phyloP scores from a whole-genome alignment of 2,888 invertebrate genomes.

The Carpatolechia fugitivella region DNA sequence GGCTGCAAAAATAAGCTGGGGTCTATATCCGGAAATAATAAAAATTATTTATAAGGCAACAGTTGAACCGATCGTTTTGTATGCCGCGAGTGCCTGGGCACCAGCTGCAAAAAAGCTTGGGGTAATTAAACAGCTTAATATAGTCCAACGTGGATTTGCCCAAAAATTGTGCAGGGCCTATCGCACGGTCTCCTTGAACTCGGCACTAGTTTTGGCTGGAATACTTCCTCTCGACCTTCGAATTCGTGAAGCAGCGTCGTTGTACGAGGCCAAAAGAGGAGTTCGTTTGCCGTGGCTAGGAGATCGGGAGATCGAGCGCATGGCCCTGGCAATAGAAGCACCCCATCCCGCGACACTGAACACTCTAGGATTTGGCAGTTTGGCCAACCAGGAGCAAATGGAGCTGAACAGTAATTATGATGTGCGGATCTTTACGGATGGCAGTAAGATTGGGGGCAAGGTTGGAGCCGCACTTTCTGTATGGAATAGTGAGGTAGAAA shows the following conservation, averaged over 20 bases:
- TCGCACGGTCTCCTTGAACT: constrained; percentile 5
- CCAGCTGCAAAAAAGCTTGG: not conserved
- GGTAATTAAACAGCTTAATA: not conserved
- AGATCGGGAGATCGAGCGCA: not conserved
- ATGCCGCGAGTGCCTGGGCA: not conserved
- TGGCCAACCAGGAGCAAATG: not conserved
- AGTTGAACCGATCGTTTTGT: not conserved
- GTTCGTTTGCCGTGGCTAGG: not conserved
- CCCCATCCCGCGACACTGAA: not conserved
- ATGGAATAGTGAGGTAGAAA: not conserved
- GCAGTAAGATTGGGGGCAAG: not conserved
- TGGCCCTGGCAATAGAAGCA: not conserved
- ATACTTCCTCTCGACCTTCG: constrained; percentile 13
- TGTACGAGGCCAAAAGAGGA: constrained; percentile 1
- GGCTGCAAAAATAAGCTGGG: not conserved
- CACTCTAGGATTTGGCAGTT: not conserved
- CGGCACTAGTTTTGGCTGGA: constrained; percentile 8
- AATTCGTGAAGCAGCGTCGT: not conserved
- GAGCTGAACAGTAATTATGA: not conserved
- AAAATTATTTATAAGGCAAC: not conserved
- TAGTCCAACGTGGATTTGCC: not conserved
- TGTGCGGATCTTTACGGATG: not conserved
- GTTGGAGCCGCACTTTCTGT: not conserved
- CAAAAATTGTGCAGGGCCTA: not conserved
- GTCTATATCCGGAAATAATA: not conserved